Evolutionary conservation across 1,140 invertebrate genomes (phyloP), one percentile per base, ranked within the genome.

Genomic region (Drosophila parvula): DNA sequence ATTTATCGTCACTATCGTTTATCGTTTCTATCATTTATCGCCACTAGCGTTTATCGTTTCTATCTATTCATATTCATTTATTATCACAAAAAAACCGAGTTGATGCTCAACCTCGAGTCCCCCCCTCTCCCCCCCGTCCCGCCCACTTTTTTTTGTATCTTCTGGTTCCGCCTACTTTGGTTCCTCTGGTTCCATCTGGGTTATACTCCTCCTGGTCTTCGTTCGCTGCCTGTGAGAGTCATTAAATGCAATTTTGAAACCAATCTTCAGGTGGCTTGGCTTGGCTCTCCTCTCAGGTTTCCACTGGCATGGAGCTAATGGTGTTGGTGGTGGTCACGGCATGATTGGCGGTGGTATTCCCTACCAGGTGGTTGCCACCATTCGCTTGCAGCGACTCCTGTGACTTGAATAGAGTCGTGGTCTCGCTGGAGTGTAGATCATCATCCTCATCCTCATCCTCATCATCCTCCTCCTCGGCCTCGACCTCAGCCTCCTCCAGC

Each of bases 161-260:
- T 4, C 27, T 40, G 27, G 27, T 61, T 53, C 27, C 43, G n/a
- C 14, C 7, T 32, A 8, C 22, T 7, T 16, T 16, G 22, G 22
- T 28, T 40, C 7, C 8, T 48, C 10, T 28, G 11, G 10, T 1
- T 51, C 11, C n/a, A 18, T 34, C 32, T 58, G 22, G 22, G 22
- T 22, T 3, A 22, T 22, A 1, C 50, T 14, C 11, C 50, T 10
- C 51, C 28, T 11, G 30, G 22, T 22, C 11, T 22, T 11, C n/a
- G 12, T 5, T n/a, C 18, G 3, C 28, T 18, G 11, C 14, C 22
- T 38, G 22, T 43, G 27, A 60, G 64, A 65, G 40, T 60, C 64
- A 30, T 59, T 84, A 86, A 86, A 88, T 82, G 82, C 82, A 82
- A 67, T 74, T 76, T 88, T 82, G 83, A 88, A 88, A 88, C 83